Conservation (phyloP, 2,113 vertebrate genomes). For the Trematomus loennbergii region DNA sequence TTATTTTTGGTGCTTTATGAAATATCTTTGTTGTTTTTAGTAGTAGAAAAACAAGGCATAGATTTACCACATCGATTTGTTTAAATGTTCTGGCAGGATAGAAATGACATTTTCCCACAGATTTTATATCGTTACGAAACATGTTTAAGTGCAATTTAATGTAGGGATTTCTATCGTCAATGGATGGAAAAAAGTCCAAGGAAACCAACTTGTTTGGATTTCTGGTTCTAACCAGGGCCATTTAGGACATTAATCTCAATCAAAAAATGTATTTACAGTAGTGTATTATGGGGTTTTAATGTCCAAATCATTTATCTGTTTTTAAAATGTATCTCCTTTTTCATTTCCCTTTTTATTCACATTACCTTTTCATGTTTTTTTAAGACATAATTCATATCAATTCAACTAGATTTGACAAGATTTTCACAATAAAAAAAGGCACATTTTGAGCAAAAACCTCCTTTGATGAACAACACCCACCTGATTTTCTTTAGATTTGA, state of each 20-base stretch:
- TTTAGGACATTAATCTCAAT: neutral
- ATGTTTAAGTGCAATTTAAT: neutral
- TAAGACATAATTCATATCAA: too few species aligned
- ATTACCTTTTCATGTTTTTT: too few species aligned
- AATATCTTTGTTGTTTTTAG: too few species aligned
- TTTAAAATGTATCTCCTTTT: neutral
- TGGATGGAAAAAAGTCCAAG: neutral
- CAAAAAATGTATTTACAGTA: neutral
- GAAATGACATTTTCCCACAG: neutral
- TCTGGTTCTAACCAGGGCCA: neutral
- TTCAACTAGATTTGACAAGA: too few species aligned
- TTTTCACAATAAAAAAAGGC: neutral
- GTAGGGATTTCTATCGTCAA: neutral
- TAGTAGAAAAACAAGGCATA: too few species aligned
- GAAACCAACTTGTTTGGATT: neutral
- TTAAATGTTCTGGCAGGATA: neutral
- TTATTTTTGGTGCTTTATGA: neutral
- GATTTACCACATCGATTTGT: neutral
- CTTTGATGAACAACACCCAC: neutral
- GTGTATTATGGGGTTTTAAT: neutral
- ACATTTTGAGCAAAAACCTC: neutral
- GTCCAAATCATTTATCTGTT: neutral
- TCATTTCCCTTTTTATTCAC: neutral
- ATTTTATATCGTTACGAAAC: neutral
- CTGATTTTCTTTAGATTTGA: too few species aligned